These are phyloP conservation scores for Brachystomella parvula DNA, from an alignment of 1,140 invertebrate species.

Conservation along the genomic window DNA sequence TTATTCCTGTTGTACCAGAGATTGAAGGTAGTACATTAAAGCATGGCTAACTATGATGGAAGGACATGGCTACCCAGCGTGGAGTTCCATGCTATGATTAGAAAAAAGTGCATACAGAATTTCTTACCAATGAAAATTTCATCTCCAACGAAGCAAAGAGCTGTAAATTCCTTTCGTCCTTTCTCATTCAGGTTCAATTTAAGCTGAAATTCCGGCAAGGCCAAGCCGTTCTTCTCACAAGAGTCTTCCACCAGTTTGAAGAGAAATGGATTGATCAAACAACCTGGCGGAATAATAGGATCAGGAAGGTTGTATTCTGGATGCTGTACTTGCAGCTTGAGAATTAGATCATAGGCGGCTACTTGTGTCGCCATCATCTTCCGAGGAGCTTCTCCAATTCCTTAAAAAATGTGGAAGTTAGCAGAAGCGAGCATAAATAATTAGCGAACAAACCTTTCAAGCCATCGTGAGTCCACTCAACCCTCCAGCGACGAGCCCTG, in stretches of 20 bases:
- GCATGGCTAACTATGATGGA: not conserved
- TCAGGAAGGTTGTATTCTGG: not conserved
- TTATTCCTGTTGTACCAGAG: not conserved
- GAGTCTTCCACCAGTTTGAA: not conserved
- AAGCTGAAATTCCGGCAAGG: not conserved
- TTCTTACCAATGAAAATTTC: conserved; percentile 6
- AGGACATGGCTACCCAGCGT: no score
- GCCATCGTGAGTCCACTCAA: not conserved
- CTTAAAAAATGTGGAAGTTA: no score
- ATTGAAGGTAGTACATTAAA: not conserved
- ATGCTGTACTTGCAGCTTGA: not conserved
- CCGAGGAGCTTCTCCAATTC: conserved; percentile 8
- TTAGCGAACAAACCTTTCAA: not conserved
- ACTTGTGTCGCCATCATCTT: conserved; percentile 11
- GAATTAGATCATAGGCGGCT: not conserved
- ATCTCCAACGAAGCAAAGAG: not conserved
- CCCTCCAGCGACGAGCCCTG: not conserved
- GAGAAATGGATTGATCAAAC: conserved; percentile 7
- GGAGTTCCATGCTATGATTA: no score
- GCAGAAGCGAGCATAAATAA: not conserved
- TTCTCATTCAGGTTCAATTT: not conserved
- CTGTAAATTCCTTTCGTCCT: not conserved
- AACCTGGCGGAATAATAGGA: not conserved
- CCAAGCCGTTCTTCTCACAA: not conserved
- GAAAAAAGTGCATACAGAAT: no score